Conservation (phyloP, 2,888 invertebrate species). For the Matsumyia berberina region DNA sequence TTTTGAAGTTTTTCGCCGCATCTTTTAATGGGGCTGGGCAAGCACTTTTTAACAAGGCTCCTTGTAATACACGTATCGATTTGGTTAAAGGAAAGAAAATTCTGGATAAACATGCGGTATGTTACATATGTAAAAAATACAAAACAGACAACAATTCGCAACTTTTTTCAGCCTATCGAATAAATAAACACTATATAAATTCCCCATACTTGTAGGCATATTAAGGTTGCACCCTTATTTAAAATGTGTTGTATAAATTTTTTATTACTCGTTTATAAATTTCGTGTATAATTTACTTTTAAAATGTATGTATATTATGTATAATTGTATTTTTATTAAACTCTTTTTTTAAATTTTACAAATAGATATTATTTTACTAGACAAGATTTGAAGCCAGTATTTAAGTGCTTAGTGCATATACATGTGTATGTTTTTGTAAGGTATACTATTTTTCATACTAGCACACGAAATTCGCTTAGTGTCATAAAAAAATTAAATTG, state of each 20-base stretch:
- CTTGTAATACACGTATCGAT: too few relatives aligned
- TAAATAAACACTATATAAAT: not conserved
- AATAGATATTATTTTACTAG: not conserved
- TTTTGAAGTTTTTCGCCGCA: too few relatives aligned
- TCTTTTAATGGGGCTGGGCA: too few relatives aligned
- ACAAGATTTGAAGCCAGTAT: constrained; percentile 4
- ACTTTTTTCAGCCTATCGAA: not conserved
- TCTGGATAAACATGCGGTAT: too few relatives aligned
- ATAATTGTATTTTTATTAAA: constrained; percentile 10
- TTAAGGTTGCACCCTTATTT: constrained; percentile 19
- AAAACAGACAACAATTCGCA: not conserved
- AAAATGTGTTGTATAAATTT: constrained; percentile 60
- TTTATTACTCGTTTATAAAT: constrained; percentile 63
- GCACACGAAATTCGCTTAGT: not conserved
- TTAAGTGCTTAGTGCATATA: not conserved
- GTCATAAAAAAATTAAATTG: not conserved
- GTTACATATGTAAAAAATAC: not conserved
- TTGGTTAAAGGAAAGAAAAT: too few relatives aligned
- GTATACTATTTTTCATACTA: constrained; percentile 14
- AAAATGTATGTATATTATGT: constrained; percentile 35
- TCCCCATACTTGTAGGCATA: not conserved
- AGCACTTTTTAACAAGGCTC: too few relatives aligned
- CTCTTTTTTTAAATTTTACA: not conserved
- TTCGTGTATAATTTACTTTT: constrained; percentile 53
- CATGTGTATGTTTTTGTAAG: not conserved